phyloP scores from a whole-genome alignment of 1,140 invertebrate genomes.

The Drosophila watanabei region DNA sequence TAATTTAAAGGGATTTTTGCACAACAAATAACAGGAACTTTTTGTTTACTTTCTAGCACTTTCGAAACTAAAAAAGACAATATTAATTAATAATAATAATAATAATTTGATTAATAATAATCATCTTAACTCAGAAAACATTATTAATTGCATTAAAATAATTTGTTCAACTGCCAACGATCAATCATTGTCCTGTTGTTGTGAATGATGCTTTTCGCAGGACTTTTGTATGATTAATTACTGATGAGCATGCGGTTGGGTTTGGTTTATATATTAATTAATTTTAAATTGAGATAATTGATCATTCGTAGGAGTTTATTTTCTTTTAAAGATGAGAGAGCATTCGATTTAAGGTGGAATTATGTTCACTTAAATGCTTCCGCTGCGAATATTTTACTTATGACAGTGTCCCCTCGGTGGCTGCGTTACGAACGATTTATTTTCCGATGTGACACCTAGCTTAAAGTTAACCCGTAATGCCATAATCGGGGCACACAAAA shows the following conservation, averaged over 20 bases:
- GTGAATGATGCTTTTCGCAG: not conserved
- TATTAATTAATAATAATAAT: no score
- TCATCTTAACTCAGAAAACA: not conserved
- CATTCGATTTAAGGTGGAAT: no score
- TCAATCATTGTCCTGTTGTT: not conserved
- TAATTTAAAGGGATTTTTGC: no score
- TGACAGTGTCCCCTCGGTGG: slow-evolving; percentile 3
- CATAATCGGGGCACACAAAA: not conserved
- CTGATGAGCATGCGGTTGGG: slow-evolving; percentile 5
- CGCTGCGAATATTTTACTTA: not conserved
- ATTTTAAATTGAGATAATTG: slow-evolving; percentile 19
- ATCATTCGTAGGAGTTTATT: not conserved
- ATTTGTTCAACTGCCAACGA: slow-evolving; percentile 4
- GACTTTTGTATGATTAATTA: slow-evolving; percentile 6
- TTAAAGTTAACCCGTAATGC: slow-evolving; percentile 20
- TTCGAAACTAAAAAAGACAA: not conserved
- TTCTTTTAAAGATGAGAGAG: not conserved
- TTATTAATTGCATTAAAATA: slow-evolving; percentile 2
- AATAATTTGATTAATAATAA: not conserved
- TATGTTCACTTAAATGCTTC: not conserved
- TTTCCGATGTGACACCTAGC: slow-evolving; percentile 5
- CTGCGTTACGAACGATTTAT: not conserved
- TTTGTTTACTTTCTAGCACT: no score
- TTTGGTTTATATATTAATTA: slow-evolving; percentile 20
- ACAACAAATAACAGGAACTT: no score